Conservation (phyloP, 2,113 vertebrate genomes). For the Melanocharis versteri region DNA sequence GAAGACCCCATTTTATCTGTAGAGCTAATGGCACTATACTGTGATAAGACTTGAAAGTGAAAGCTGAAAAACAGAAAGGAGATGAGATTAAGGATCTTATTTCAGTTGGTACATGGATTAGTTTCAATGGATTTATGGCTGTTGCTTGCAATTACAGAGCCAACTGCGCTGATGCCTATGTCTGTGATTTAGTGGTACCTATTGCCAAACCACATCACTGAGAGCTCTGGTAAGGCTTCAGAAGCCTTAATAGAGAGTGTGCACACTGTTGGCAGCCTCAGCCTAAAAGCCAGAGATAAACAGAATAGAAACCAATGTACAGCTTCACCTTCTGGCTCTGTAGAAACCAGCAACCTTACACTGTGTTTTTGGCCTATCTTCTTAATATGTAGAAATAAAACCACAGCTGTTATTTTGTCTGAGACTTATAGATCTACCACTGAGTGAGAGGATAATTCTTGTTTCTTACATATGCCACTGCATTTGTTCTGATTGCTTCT, state of each 20-base stretch:
- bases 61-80: constrained; percentile 29
- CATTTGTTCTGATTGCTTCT: background rate
- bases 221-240: background rate
- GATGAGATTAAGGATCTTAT: constrained; percentile 21
- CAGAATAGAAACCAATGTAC: background rate
- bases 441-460: background rate
- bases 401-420: constrained; percentile 28
- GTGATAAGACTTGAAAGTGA: constrained; percentile 58
- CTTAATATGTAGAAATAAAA: constrained; percentile 10
- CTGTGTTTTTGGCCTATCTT: background rate
- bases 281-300: background rate
- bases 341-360: background rate
- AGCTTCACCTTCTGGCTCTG: constrained; percentile 7
- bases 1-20: constrained; percentile 17
- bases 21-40: background rate
- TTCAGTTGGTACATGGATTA: constrained; percentile 30
- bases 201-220: constrained; percentile 9
- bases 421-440: background rate
- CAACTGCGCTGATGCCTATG: background rate
- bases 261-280: background rate
- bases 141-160: background rate
- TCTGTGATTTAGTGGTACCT: constrained; percentile 14
- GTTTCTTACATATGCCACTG: background rate
- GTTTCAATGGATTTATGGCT: constrained; percentile 44
- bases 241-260: background rate